Conservation (phyloP, 2,888 invertebrate species). For the Lymantria monacha region DNA sequence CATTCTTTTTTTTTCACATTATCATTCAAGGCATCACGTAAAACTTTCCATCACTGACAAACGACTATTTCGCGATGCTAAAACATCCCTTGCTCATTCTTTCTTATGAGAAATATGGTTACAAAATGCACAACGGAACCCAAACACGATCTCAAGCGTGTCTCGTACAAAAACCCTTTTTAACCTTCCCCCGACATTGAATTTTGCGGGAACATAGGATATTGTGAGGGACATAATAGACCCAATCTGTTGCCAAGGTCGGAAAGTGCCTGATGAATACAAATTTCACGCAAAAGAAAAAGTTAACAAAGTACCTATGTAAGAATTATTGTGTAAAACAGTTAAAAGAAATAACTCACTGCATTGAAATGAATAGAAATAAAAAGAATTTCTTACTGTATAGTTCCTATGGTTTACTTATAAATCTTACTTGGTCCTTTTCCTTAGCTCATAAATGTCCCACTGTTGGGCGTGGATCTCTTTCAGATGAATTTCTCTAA, state of each 20-base stretch:
- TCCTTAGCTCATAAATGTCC: too few species aligned
- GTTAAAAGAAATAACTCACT: too few species aligned
- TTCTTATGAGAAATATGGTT: conserved; percentile 13
- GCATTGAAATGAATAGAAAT: too few species aligned
- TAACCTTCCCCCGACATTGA: conserved; percentile 40
- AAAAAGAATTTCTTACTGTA: too few species aligned
- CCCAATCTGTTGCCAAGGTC: conserved; percentile 37
- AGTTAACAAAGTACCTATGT: neutral
- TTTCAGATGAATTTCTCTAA: too few species aligned
- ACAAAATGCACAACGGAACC: conserved; percentile 16
- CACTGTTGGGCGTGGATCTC: too few species aligned
- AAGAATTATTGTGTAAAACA: neutral
- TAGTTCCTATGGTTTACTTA: too few species aligned
- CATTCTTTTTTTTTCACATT: too few species aligned
- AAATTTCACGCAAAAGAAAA: conserved; percentile 17
- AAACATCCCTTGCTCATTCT: conserved; percentile 8
- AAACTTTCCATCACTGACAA: conserved; percentile 3
- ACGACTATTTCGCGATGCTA: conserved; percentile 13
- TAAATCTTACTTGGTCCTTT: too few species aligned
- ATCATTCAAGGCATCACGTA: neutral
- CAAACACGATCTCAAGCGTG: conserved; percentile 26
- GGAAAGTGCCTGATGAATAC: conserved; percentile 35
- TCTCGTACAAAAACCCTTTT: conserved; percentile 34
- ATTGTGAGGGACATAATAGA: conserved; percentile 42
- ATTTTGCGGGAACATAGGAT: conserved; percentile 40